Percentiles rank a stretch among this genome's conserved stretches.
Evolutionary conservation across 2,888 invertebrate genomes (phyloP).

Genomic region (Microdon myrmicae): DNA sequence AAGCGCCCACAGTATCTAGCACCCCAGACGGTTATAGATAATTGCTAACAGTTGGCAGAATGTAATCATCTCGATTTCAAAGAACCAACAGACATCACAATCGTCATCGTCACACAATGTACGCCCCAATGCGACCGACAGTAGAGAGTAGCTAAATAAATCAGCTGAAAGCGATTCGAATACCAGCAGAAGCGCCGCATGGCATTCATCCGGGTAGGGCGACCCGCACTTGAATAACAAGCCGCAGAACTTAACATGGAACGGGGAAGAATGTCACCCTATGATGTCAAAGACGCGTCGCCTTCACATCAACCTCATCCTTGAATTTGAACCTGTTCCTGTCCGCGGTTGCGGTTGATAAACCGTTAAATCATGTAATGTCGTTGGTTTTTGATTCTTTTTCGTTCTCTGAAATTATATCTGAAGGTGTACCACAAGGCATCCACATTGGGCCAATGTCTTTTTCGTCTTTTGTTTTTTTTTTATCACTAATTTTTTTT

Average conservation of each 20-base stretch:
- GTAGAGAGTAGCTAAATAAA: slow-evolving; percentile 28
- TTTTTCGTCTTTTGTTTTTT: slow-evolving; percentile 7
- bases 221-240: no score
- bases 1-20: no score
- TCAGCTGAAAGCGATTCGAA: slow-evolving; percentile 41
- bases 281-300: slow-evolving; percentile 4
- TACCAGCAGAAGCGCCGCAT: slow-evolving; percentile 43
- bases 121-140: slow-evolving; percentile 9
- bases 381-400: neutral
- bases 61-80: slow-evolving; percentile 51
- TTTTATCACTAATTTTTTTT: neutral
- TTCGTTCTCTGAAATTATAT: no score
- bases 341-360: slow-evolving; percentile 46
- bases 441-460: slow-evolving; percentile 19
- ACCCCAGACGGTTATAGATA: slow-evolving; percentile 36
- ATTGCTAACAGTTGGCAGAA: slow-evolving; percentile 50
- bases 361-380: slow-evolving; percentile 48
- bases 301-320: slow-evolving; percentile 31
- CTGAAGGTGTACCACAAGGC: slow-evolving; percentile 22
- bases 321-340: slow-evolving; percentile 44
- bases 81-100: slow-evolving; percentile 50
- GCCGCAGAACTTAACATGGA: neutral
- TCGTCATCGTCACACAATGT: slow-evolving; percentile 45
- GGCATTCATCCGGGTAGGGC: slow-evolving; percentile 27
- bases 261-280: slow-evolving; percentile 6